Conservation (phyloP, 2,888 invertebrate species). For the Rhyacophila evoluta region DNA sequence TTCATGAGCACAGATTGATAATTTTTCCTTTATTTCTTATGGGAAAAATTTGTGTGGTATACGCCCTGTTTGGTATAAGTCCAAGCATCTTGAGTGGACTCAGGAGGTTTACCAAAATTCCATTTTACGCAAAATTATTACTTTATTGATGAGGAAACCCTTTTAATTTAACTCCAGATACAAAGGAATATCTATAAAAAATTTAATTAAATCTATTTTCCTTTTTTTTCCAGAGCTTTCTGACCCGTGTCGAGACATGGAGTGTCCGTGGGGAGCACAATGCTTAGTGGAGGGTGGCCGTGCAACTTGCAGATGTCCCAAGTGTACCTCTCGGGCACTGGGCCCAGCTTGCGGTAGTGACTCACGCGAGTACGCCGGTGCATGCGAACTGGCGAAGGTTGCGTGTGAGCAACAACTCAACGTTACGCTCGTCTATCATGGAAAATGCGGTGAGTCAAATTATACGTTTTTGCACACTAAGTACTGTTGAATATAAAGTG, state of each 20-base stretch:
- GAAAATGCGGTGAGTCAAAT: constrained; percentile 83
- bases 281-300: constrained; percentile 78
- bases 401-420: constrained; percentile 82
- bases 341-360: constrained; percentile 89
- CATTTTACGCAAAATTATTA: too few species aligned
- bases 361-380: constrained; percentile 86
- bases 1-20: too few species aligned
- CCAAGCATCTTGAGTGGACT: too few species aligned
- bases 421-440: constrained; percentile 83
- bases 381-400: constrained; percentile 85
- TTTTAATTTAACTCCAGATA: too few species aligned
- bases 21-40: too few species aligned
- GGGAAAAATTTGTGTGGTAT: too few species aligned
- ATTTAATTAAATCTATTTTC: too few species aligned
- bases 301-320: constrained; percentile 77
- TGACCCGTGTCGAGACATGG: constrained; percentile 78
- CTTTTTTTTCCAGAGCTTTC: constrained; percentile 70
- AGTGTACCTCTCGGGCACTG: constrained; percentile 81
- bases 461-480: constrained; percentile 22
- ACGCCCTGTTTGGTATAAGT: too few species aligned
- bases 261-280: constrained; percentile 78
- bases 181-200: too few species aligned
- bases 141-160: too few species aligned
- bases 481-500: constrained; percentile 22
- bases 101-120: too few species aligned